Percentiles rank a stretch among this genome's conserved stretches.
phyloP scores from a whole-genome alignment of 2,797 vertebrate genomes.

The Anguilla anguilla region DNA sequence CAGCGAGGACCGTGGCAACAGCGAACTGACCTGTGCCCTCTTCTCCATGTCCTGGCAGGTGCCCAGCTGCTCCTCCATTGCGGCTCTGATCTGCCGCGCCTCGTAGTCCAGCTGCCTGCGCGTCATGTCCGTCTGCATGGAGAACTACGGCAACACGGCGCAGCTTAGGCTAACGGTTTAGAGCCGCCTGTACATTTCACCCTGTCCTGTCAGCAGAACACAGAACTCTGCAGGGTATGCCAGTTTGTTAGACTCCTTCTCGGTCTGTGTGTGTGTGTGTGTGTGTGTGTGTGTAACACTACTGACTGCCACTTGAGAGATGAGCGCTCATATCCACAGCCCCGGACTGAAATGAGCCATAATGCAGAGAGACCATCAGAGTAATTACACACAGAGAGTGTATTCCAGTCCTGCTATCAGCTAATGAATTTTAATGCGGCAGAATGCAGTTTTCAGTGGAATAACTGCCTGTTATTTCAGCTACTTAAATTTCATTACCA shows the following conservation, averaged over 20 bases:
- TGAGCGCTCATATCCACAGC: not conserved
- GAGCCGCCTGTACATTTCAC: not conserved
- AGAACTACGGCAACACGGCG: conserved; percentile 76
- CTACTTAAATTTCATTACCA: not conserved
- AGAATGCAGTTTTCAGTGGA: not conserved
- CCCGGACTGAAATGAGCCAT: not conserved
- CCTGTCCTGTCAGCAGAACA: not conserved
- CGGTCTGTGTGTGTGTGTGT: too few species aligned
- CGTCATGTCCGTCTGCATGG: conserved; percentile 97
- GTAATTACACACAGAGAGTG: not conserved
- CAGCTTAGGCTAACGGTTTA: not conserved
- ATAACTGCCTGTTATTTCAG: not conserved
- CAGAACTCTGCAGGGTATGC: not conserved
- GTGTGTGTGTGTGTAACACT: not conserved
- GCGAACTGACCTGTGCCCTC: conserved; percentile 84
- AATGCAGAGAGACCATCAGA: not conserved
- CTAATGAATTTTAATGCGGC: not conserved
- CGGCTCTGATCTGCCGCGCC: conserved; percentile 92
- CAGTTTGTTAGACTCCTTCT: not conserved
- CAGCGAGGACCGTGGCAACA: not conserved
- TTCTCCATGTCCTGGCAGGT: conserved; percentile 98
- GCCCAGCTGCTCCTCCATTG: conserved; percentile 96
- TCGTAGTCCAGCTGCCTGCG: conserved; percentile 94
- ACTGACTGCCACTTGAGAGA: not conserved
- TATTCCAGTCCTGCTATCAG: not conserved